These are phyloP conservation scores for Molorchus minor DNA, from an alignment of 2,888 invertebrate genomes.

Conservation along the genomic window DNA sequence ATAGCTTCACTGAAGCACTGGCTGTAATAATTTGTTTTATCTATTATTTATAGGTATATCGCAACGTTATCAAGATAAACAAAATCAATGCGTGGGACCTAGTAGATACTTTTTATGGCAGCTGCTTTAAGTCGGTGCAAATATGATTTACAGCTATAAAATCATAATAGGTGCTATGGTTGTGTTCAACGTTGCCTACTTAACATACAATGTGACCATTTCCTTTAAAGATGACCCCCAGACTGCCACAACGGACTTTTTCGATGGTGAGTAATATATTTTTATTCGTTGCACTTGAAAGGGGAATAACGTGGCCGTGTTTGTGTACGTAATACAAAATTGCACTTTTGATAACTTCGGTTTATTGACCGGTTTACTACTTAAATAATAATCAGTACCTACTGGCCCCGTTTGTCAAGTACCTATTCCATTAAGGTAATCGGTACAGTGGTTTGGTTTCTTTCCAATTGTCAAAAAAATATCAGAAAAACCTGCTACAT, in stretches of 20 bases:
- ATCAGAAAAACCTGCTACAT: too few species aligned
- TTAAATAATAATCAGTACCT: not conserved
- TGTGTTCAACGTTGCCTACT: conserved; percentile 3
- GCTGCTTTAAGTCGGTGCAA: not conserved
- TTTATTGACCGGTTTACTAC: not conserved
- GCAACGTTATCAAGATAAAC: conserved; percentile 1
- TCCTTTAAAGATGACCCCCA: not conserved
- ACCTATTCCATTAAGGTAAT: too few species aligned
- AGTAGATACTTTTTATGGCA: not conserved
- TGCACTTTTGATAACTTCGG: not conserved
- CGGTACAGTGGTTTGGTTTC: too few species aligned
- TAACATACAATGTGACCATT: not conserved
- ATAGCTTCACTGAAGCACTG: too few species aligned
- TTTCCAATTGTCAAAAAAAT: too few species aligned
- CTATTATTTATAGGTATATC: conserved; percentile 9
- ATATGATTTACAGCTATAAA: conserved; percentile 12
- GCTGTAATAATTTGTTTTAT: conserved; percentile 1
- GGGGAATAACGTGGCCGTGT: not conserved
- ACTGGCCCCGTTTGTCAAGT: too few species aligned
- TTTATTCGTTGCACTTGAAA: not conserved
- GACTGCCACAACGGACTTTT: not conserved
- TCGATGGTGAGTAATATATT: conserved; percentile 1
- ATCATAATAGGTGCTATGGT: not conserved
- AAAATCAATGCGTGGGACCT: conserved; percentile 6
- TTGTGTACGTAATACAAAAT: not conserved